These are phyloP conservation scores for Ichneumoninae sp. DNA, from an alignment of 2,888 invertebrate genomes.

Conservation along the genomic window DNA sequence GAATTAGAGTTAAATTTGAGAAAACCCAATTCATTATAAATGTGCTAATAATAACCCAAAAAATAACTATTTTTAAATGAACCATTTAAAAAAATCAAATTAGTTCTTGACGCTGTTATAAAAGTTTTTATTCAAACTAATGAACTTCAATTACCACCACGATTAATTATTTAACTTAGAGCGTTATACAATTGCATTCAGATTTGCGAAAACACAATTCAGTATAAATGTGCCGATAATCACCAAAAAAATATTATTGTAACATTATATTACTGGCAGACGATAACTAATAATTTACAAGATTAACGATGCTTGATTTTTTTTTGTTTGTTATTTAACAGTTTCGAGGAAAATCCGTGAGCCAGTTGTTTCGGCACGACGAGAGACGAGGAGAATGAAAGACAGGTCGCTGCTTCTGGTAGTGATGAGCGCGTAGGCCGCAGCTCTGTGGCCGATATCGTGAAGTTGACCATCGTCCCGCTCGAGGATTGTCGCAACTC, in stretches of 20 bases:
- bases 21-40: no score
- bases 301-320: neutral
- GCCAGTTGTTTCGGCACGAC: slow-evolving; percentile 22
- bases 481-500: neutral
- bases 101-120: no score
- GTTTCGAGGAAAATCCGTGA: slow-evolving; percentile 17
- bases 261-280: neutral
- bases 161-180: neutral
- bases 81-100: no score
- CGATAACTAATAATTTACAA: neutral
- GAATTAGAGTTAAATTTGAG: no score
- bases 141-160: neutral
- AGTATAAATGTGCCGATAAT: neutral
- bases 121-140: no score
- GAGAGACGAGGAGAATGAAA: slow-evolving; percentile 47
- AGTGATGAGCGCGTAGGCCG: slow-evolving; percentile 41
- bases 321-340: neutral
- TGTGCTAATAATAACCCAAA: no score
- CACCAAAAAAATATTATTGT: neutral
- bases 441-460: slow-evolving; percentile 41
- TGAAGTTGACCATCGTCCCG: slow-evolving; percentile 14
- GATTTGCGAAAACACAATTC: neutral
- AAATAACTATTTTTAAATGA: no score
- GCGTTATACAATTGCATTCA: neutral
- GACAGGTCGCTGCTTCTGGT: slow-evolving; percentile 35